A percentile compares a stretch with the other conserved stretches of the same genome.
phyloP scores from a whole-genome alignment of 2,888 invertebrate species.

The Lithosia quadra region DNA sequence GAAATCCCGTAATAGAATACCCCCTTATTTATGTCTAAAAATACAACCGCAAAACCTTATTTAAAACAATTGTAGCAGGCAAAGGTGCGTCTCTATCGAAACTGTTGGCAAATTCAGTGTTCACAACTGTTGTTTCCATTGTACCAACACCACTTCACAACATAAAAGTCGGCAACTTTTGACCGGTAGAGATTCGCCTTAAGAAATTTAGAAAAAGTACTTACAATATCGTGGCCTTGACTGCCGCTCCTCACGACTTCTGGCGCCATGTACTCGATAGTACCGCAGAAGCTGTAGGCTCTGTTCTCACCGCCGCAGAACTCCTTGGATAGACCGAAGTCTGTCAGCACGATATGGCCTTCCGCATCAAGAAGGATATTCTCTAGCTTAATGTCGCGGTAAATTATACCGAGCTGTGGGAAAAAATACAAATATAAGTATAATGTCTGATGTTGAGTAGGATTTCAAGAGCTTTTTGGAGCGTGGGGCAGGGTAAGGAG shows the following conservation, averaged over 20 bases:
- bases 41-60: not conserved
- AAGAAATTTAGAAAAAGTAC: slow-evolving; percentile 71
- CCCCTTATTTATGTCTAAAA: not conserved
- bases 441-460: not conserved
- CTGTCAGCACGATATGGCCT: slow-evolving; percentile 98
- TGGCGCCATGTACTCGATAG: slow-evolving; percentile 99
- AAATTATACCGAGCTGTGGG: slow-evolving; percentile 98
- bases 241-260: slow-evolving; percentile 94
- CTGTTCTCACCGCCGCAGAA: slow-evolving; percentile 92
- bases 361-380: slow-evolving; percentile 97
- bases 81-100: no score
- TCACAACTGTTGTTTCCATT: no score
- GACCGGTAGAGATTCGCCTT: no score
- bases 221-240: slow-evolving; percentile 97
- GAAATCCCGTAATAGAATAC: not conserved
- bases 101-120: no score
- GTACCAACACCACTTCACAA: no score
- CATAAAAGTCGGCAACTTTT: no score
- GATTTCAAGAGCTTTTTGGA: not conserved
- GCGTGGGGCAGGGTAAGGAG: no score
- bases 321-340: slow-evolving; percentile 99
- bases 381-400: slow-evolving; percentile 98
- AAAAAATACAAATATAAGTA: not conserved
- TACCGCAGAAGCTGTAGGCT: slow-evolving; percentile 99
- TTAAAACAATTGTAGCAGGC: not conserved